Evolutionary conservation across 2,113 vertebrate genomes (phyloP).

Genomic region (Cervus canadensis): DNA sequence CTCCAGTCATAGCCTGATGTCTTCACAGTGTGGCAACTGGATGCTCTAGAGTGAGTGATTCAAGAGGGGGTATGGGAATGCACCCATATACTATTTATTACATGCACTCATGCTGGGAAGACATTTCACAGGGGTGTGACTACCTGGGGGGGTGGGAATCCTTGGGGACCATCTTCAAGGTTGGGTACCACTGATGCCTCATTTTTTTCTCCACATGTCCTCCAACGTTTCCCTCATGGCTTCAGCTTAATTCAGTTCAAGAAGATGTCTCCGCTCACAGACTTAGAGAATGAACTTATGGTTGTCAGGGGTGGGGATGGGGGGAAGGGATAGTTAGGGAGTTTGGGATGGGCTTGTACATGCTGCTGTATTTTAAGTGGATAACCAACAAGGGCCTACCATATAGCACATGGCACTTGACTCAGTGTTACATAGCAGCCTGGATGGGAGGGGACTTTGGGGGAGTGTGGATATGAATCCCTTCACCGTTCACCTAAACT

Average conservation of each 20-base stretch:
- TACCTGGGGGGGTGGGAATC: neutral
- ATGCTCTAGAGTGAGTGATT: neutral
- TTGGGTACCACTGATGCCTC: neutral
- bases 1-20: neutral
- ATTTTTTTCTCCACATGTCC: neutral
- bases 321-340: neutral
- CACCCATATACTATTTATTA: no score
- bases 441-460: neutral
- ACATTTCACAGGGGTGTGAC: accelerated
- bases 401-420: neutral
- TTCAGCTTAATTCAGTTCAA: neutral
- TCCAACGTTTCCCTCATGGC: accelerated
- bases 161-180: neutral
- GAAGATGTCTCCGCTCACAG: neutral
- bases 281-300: neutral
- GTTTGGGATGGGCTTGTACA: neutral
- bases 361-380: neutral
- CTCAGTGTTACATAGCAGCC: neutral
- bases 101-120: neutral
- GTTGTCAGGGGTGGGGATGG: neutral
- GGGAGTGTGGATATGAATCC: neutral
- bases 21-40: neutral
- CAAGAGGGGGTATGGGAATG: neutral
- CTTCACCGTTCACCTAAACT: neutral
- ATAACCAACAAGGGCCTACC: neutral